Conservation (phyloP, 2,888 invertebrate genomes). For the Oegoconia quadripuncta region DNA sequence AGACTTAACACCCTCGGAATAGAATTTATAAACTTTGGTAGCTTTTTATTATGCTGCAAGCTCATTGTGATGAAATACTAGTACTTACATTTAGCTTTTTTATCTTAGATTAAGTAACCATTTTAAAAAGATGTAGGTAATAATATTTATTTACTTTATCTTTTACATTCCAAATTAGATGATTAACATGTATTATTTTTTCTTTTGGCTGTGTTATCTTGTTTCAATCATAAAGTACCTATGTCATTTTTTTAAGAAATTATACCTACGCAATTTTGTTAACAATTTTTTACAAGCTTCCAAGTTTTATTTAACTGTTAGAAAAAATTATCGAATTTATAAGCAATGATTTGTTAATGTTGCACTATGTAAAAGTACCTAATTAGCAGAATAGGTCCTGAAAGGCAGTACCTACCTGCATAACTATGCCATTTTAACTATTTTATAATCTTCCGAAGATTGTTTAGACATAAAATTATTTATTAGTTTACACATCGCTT, state of each 20-base stretch:
- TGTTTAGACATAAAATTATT: no score
- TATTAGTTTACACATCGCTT: background rate
- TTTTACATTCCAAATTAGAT: slow-evolving; percentile 68
- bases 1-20: slow-evolving; percentile 86
- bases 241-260: no score
- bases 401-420: no score
- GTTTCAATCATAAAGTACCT: background rate
- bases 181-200: slow-evolving; percentile 24
- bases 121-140: slow-evolving; percentile 24
- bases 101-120: slow-evolving; percentile 57
- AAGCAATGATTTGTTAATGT: no score
- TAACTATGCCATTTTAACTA: no score
- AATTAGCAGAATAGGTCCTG: no score
- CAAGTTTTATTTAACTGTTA: no score
- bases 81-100: slow-evolving; percentile 75
- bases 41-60: slow-evolving; percentile 56
- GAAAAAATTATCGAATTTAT: no score
- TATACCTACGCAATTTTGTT: no score
- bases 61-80: slow-evolving; percentile 68
- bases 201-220: slow-evolving; percentile 13
- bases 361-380: no score
- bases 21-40: slow-evolving; percentile 30
- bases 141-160: slow-evolving; percentile 31
- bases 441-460: no score
- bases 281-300: no score